These are phyloP conservation scores for Nibea albiflora DNA, from an alignment of 2,113 vertebrate genomes.

Conservation along the genomic window DNA sequence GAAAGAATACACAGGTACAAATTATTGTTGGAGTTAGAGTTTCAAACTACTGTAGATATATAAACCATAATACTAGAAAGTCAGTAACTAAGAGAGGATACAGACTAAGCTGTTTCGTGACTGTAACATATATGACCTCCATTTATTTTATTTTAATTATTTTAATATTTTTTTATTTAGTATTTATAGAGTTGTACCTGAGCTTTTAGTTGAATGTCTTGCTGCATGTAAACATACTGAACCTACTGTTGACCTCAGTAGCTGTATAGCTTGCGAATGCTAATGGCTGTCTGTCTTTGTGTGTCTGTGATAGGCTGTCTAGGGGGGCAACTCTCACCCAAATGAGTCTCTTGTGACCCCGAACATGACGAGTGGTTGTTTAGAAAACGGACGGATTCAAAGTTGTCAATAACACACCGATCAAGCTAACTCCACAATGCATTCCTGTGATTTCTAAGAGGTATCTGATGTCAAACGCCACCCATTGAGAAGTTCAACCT, in stretches of 20 bases:
- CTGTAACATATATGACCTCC: too few species aligned
- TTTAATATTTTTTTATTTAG: neutral
- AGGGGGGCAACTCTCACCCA: constrained; percentile 7
- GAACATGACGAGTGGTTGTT: neutral
- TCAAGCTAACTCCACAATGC: neutral
- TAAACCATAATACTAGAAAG: neutral
- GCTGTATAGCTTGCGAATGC: neutral
- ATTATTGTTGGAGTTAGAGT: neutral
- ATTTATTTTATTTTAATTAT: neutral
- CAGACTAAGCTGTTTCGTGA: too few species aligned
- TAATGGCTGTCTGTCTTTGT: neutral
- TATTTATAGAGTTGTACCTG: too few species aligned
- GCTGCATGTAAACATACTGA: too few species aligned
- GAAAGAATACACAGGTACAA: neutral
- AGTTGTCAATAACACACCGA: constrained; percentile 16
- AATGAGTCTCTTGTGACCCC: neutral
- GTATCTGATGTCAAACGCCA: constrained; percentile 32
- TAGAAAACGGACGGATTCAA: neutral
- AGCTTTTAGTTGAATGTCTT: too few species aligned
- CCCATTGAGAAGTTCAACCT: constrained; percentile 5
- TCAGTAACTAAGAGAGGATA: too few species aligned
- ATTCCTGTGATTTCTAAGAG: constrained; percentile 46
- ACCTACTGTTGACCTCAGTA: neutral
- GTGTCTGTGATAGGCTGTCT: neutral
- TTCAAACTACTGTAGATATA: neutral